Base-by-base conservation (phyloP, 2,888 invertebrate genomes). In the Agonopterix heracliana region DNA sequence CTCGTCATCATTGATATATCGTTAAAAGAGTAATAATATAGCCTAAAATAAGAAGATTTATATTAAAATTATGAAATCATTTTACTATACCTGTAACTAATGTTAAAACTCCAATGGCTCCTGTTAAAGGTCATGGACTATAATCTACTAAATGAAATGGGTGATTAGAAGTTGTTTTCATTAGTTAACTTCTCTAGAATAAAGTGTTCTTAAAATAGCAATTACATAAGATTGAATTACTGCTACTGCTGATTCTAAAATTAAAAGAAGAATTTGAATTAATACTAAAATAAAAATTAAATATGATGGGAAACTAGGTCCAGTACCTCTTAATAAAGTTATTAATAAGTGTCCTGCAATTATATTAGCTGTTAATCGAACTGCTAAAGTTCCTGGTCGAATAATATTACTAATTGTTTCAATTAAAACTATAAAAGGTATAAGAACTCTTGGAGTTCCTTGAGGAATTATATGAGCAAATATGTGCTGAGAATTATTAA, bases 351-450 rank as follows among this genome's bases (percentile, higher is more conserved):
- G 93, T 0, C 93, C 93, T 1, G 93, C 92, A 88, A 93, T 93
- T 91, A 94, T 93, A 87, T 94, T 94, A n/a, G 93, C 93, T 4
- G 92, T 90, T 85, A 94, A 68, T 56, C 93, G 93, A 51, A 94
- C 90, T 0, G 92, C 90, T 84, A 94, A 77, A 2, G 93, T 93
- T 73, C 90, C 82, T 0, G 93, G 92, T 9, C 92, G 93, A 77
- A 93, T 93, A 58, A 93, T 61, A 83, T 93, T 93, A 63, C 93
- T 94, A 80, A 93, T 91, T 38, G 91, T 90, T 92, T 94, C 93
- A 90, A 93, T 93, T 78, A 92, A 73, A 7, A 94, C 93, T 89
- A 94, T 92, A 85, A 94, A 93, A 34, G 92, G 92, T 82, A 93
- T 93, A 66, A 94, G 63, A 62, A 90, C 63, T 5, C 64, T 53